A percentile compares a stretch with the other conserved stretches of the same genome.
phyloP scores from a whole-genome alignment of 2,113 vertebrate species.

The Uria lomvia region DNA sequence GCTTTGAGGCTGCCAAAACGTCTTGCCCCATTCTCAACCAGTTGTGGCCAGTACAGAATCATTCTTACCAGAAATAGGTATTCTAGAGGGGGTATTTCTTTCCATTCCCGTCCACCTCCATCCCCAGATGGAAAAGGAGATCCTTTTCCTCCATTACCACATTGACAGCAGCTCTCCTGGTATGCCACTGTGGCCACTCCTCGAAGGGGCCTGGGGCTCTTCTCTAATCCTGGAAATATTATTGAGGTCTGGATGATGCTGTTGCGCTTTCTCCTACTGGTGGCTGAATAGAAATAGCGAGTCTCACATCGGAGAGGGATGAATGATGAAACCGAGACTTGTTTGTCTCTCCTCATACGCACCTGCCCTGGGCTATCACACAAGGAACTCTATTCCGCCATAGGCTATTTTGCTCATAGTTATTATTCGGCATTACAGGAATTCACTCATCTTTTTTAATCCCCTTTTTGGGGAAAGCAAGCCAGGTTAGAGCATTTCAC shows the following conservation, averaged over 20 bases:
- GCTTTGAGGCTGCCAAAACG: neutral
- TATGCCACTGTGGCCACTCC: neutral
- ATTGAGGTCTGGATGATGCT: neutral
- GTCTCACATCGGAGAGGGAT: neutral
- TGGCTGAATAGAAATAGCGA: rapidly evolving
- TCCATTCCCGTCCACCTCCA: neutral
- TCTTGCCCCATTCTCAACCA: neutral
- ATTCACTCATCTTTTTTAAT: neutral
- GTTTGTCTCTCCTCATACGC: neutral
- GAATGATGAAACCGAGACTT: neutral
- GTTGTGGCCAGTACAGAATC: neutral
- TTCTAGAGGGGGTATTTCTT: neutral
- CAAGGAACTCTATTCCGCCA: neutral
- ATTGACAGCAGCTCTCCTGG: neutral
- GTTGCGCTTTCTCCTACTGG: neutral
- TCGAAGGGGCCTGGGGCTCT: neutral
- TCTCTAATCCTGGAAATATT: neutral
- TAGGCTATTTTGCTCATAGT: neutral
- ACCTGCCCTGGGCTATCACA: neutral
- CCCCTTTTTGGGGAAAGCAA: neutral
- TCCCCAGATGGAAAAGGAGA: neutral
- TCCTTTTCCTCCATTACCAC: neutral
- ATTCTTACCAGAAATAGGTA: neutral
- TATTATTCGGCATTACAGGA: neutral
- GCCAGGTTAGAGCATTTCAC: neutral